phyloP scores from a whole-genome alignment of 2,797 vertebrate species.

The Clarias platycephalus region DNA sequence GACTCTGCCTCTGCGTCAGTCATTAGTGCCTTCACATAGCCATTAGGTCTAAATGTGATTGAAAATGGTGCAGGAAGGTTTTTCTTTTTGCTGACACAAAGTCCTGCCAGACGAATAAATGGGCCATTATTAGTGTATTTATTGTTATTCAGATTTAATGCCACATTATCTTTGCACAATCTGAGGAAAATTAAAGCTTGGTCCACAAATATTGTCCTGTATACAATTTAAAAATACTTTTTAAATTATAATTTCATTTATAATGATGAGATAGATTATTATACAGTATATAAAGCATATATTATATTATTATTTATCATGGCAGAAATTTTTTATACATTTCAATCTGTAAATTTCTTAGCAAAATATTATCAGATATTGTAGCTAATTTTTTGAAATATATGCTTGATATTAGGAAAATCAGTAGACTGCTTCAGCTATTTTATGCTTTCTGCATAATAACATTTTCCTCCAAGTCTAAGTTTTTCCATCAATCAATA shows the following conservation, averaged over 20 bases:
- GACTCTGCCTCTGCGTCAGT: slow-evolving; percentile 38
- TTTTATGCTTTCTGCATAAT: not conserved
- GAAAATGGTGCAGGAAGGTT: not conserved
- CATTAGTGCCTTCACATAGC: slow-evolving; percentile 49
- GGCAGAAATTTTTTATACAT: not conserved
- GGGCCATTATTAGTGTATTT: not conserved
- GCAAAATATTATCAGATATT: not conserved
- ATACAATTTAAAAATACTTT: not conserved
- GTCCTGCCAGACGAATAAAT: not conserved
- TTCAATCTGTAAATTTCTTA: not conserved
- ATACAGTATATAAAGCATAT: not conserved
- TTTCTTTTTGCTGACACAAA: not conserved
- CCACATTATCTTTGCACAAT: not conserved
- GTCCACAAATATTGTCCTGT: too few species aligned
- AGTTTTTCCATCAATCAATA: not conserved
- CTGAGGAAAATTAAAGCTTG: not conserved
- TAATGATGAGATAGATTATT: not conserved
- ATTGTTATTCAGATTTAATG: not conserved
- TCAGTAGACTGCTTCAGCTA: not conserved
- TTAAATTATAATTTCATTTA: not conserved
- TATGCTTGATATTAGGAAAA: not conserved
- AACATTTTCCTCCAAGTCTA: not conserved
- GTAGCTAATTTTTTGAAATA: not conserved
- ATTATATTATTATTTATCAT: not conserved
- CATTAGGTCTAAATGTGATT: slow-evolving; percentile 10